A percentile compares a stretch with the other conserved stretches of the same genome.
phyloP scores from a whole-genome alignment of 1,140 invertebrate genomes.

The Pseudomyrmex dendroicus region DNA sequence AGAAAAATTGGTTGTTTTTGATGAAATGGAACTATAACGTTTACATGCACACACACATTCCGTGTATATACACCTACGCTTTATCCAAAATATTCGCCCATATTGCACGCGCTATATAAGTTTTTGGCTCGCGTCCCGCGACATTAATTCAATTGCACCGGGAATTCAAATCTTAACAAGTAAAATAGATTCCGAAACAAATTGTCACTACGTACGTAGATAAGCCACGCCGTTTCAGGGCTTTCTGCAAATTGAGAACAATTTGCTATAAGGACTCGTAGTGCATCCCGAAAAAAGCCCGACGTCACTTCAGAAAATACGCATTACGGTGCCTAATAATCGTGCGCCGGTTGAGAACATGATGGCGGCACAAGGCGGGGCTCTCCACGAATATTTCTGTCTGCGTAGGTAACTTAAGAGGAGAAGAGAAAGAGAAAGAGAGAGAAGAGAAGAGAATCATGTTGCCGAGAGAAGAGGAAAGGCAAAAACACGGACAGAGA shows the following conservation, averaged over 20 bases:
- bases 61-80: neutral
- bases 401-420: slow-evolving; percentile 66
- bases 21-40: too few species aligned
- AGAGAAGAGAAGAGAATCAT: neutral
- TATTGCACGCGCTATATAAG: neutral
- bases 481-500: slow-evolving; percentile 27
- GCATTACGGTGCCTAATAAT: slow-evolving; percentile 82
- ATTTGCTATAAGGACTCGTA: slow-evolving; percentile 38
- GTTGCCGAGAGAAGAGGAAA: slow-evolving; percentile 5
- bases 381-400: slow-evolving; percentile 74
- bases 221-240: slow-evolving; percentile 36
- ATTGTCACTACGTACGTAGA: slow-evolving; percentile 45
- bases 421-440: slow-evolving; percentile 48
- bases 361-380: slow-evolving; percentile 74
- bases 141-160: slow-evolving; percentile 44
- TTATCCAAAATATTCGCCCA: neutral
- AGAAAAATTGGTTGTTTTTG: neutral
- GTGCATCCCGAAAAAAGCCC: slow-evolving; percentile 29
- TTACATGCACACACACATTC: neutral
- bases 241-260: slow-evolving; percentile 41
- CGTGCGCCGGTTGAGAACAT: slow-evolving; percentile 71
- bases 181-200: slow-evolving; percentile 51
- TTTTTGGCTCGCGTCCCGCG: neutral
- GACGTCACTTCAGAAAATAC: slow-evolving; percentile 65
- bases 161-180: slow-evolving; percentile 42